phyloP scores from a whole-genome alignment of 2,113 vertebrate genomes.

The Anas platyrhynchos region DNA sequence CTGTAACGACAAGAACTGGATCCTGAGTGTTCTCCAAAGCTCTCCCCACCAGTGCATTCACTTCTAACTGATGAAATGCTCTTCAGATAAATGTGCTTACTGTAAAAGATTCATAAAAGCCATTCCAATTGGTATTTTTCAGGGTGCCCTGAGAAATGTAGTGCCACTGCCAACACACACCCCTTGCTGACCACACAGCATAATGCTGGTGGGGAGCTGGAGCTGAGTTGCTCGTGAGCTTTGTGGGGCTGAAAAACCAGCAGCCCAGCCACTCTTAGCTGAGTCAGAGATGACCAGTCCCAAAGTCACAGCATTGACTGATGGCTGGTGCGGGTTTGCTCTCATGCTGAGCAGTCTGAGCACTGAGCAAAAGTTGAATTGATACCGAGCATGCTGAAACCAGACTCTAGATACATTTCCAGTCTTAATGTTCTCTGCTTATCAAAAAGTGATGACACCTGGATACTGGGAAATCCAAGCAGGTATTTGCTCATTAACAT shows the following conservation, averaged over 20 bases:
- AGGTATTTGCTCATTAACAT: neutral
- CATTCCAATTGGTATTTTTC: neutral
- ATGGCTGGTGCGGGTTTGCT: neutral
- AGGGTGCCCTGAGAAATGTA: neutral
- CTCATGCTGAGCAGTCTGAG: neutral
- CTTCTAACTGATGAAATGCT: constrained; percentile 1
- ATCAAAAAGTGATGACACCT: neutral
- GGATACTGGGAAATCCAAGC: neutral
- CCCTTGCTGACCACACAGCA: neutral
- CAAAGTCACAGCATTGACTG: neutral
- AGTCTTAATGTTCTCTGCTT: neutral
- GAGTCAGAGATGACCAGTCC: neutral
- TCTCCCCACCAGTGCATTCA: neutral
- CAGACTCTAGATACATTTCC: neutral
- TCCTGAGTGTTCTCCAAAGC: neutral
- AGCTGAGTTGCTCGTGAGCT: neutral
- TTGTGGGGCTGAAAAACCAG: neutral
- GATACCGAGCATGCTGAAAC: neutral
- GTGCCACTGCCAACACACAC: neutral
- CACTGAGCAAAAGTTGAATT: neutral
- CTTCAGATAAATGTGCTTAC: constrained; percentile 17
- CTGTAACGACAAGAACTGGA: neutral
- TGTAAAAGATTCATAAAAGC: constrained; percentile 1
- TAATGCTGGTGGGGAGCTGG: neutral
- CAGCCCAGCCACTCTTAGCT: neutral